Evolutionary conservation across 2,113 vertebrate species (phyloP), one percentile per base, ranked within the genome.

Genomic region (Perca fluviatilis): DNA sequence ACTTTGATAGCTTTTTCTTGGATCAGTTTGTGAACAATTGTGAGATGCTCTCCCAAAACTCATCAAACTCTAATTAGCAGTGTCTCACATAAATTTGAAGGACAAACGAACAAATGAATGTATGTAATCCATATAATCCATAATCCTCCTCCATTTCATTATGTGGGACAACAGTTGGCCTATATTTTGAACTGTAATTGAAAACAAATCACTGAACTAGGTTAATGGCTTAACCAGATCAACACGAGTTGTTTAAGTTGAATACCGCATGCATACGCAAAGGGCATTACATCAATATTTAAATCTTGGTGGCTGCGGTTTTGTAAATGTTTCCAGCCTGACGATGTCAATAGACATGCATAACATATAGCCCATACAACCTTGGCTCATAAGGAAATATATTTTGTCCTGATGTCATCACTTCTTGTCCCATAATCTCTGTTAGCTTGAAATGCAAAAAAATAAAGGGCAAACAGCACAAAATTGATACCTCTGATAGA

Each of bases 61-160:
- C 27, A 56, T 76, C 61, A 67, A 77, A 74, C 61, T 77, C 47
- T 54, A 85, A 75, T 77, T 62, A 85, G 27, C 51, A 60, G 51
- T 21, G 67, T 73, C 58, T 77, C 15, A 57, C 16, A 75, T 56
- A 69, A 27, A 73, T 75, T 50, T 79, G 19, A 66, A 77, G 64
- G 75, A 84, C 49, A 4, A 70, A 63, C 47, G 33, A 74, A 75
- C 36, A 80, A 64, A 67, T 79, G 19, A 58, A 70, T 60, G 40
- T 54, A 77, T 72, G 43, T 84, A 68, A 84, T 88, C 78, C 54
- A 77, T 60, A 66, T 88, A 75, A 88, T 89, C 81, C 76, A 75
- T 75, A 86, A 84, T 85, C 84, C 47, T 83, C 33, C 73, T 76
- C 33, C 3, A 61, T 80, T 74, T 73, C 50, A 87, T 78, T 69